phyloP scores from a whole-genome alignment of 1,140 invertebrate genomes.

The Anastrepha obliqua region DNA sequence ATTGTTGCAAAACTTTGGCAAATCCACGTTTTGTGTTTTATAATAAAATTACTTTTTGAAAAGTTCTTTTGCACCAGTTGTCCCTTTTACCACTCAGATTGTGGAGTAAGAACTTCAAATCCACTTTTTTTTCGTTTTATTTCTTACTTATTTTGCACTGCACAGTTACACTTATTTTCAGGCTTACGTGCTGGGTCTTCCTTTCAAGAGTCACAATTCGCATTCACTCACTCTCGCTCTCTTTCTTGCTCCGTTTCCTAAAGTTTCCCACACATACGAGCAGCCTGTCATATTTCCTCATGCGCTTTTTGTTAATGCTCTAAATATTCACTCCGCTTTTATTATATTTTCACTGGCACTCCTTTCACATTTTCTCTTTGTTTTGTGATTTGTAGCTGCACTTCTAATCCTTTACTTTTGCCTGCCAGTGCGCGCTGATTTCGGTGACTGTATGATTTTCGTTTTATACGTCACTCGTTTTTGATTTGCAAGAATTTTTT shows the following conservation, averaged over 20 bases:
- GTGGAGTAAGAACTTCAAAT: constrained; percentile 6
- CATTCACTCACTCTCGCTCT: too few relatives aligned
- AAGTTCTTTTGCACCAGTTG: constrained; percentile 6
- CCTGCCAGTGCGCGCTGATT: background rate
- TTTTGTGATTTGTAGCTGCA: background rate
- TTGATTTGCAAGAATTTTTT: background rate
- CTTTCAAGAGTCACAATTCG: too few relatives aligned
- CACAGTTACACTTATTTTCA: constrained; percentile 30
- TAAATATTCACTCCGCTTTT: background rate
- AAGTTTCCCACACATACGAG: background rate
- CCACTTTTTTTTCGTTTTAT: background rate
- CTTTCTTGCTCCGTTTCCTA: background rate
- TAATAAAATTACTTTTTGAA: constrained; percentile 39
- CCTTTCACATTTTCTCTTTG: background rate
- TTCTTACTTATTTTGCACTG: background rate
- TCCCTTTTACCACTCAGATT: background rate
- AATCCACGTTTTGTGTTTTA: constrained; percentile 44
- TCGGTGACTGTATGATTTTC: background rate
- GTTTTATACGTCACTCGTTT: background rate
- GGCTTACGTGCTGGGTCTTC: background rate
- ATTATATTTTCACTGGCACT: background rate
- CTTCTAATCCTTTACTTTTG: constrained; percentile 3
- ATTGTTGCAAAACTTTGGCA: background rate
- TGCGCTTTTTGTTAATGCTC: background rate
- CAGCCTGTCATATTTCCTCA: background rate